Base-by-base conservation (phyloP, 2,797 vertebrate genomes). In the Bufotes viridis region DNA sequence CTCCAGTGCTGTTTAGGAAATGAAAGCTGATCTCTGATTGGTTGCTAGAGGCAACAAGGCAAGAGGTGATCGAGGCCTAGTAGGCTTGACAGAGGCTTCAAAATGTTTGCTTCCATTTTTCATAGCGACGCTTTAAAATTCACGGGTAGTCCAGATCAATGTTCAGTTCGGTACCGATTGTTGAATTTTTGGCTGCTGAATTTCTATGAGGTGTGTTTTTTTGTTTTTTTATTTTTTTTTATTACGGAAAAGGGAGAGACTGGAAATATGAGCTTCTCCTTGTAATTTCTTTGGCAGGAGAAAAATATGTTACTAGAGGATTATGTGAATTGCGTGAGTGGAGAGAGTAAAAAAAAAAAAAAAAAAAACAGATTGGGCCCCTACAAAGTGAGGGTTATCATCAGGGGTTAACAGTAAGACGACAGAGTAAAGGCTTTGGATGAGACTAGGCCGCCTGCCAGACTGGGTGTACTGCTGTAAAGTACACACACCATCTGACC, bases 391-490 rank as follows among this genome's bases (percentile, higher is more conserved):
- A 93, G 95, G 42, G 93, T 94, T 94, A 95, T 93, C 95, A 95
- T 93, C 95, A 95, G 94, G 96, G 96, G 97, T 96, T 97, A 96
- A 96, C 78, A 90, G 89, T 90, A 83, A 90, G 93, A 92, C 94
- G 94, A 94, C 92, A 92, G 95, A 92, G 93, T 95, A 91, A 94
- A 95, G 96, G 93, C 95, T 94, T 95, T 96, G 95, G 96, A 95
- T 95, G 95, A 94, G 90, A 95, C 93, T 95, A 95, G 96, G 96
- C 95, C 93, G 96, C 94, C 96, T 94, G 94, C 95, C 97, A 96
- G 95, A 94, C 96, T 95, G 93, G 94, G 93, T 93, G 96, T 94
- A 94, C 94, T 93, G 94, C 94, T 88, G 93, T 93, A 93, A 87
- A 91, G 95, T 92, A 90, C 93, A 94, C 93, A 94, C 95, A 94